phyloP scores from a whole-genome alignment of 2,797 vertebrate genomes.

The Falco cherrug region DNA sequence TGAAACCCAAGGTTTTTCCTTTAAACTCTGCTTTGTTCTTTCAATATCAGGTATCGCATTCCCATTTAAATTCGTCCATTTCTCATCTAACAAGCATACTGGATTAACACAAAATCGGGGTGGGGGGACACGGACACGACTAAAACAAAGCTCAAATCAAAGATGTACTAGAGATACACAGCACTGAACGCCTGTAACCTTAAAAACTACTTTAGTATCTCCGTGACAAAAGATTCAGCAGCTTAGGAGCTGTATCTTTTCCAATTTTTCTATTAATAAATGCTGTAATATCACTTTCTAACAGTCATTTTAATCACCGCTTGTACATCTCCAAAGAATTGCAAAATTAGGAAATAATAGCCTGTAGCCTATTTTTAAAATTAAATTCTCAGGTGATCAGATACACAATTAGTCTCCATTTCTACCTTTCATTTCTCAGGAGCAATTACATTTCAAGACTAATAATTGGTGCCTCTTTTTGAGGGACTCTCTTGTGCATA shows the following conservation, averaged over 20 bases:
- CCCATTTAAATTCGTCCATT: not conserved
- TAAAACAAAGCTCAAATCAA: not conserved
- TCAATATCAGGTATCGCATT: not conserved
- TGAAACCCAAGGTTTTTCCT: not conserved
- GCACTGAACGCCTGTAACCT: not conserved
- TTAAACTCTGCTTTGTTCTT: not conserved
- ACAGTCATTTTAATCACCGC: constrained; percentile 60
- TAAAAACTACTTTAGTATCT: not conserved
- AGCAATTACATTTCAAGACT: constrained; percentile 46
- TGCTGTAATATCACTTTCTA: constrained; percentile 17
- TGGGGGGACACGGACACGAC: not conserved
- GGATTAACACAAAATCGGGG: not conserved
- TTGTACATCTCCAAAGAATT: constrained; percentile 44
- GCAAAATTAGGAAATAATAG: constrained; percentile 61
- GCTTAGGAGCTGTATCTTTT: not conserved
- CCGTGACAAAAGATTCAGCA: not conserved
- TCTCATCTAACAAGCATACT: not conserved
- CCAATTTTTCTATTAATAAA: constrained; percentile 50
- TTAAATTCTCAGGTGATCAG: constrained; percentile 59
- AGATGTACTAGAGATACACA: not conserved
- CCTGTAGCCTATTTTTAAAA: constrained; percentile 61
- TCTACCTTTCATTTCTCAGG: constrained; percentile 54
- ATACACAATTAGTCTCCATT: constrained; percentile 58
- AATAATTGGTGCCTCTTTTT: constrained; percentile 47
- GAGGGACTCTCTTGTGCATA: constrained; percentile 37